Evolutionary conservation across 2,113 vertebrate genomes (phyloP), one percentile per base, ranked within the genome.

Genomic region (Phrynosoma platyrhinos): DNA sequence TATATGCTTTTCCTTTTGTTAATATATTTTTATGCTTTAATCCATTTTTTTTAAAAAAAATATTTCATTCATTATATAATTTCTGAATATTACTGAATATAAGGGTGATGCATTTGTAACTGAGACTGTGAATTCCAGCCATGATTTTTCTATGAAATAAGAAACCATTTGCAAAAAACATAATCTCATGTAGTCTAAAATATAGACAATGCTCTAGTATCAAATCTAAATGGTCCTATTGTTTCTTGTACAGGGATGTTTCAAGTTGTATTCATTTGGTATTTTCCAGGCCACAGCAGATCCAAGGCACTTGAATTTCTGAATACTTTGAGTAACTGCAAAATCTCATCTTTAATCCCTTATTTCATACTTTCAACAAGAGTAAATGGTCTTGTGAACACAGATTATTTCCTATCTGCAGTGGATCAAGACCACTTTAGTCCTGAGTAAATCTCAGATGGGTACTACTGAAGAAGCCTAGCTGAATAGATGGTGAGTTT

Each of bases 401-500:
- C 89, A 83, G 87, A 91, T 92, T 72, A 84, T 90, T 92, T 86
- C 79, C 83, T 0, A 21, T 40, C 78, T 82, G 52, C 81, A 85
- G 64, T 79, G 72, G 30, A n/a, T 62, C 4, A 13, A 82, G 75
- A 78, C 79, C 42, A 74, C 76, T 90, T 88, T 81, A 69, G 90
- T 69, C 91, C 81, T 85, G 76, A 86, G 76, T 47, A 79, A 72
- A 66, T 82, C 2, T 0, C 74, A 83, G 89, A 69, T 90, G 86
- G 79, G 89, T 91, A 90, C 83, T 9, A 21, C 84, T 55, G 82
- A 91, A 91, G 91, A 90, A 91, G 90, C 88, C 88, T 84, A 40
- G 58, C 78, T 82, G 84, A 91, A 88, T 88, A 93, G 84, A 87
- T 92, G 93, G 88, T 87, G 88, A 85, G 94, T 92, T 71, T 95